phyloP scores from a whole-genome alignment of 1,140 invertebrate genomes.

The Coelopa frigida region DNA sequence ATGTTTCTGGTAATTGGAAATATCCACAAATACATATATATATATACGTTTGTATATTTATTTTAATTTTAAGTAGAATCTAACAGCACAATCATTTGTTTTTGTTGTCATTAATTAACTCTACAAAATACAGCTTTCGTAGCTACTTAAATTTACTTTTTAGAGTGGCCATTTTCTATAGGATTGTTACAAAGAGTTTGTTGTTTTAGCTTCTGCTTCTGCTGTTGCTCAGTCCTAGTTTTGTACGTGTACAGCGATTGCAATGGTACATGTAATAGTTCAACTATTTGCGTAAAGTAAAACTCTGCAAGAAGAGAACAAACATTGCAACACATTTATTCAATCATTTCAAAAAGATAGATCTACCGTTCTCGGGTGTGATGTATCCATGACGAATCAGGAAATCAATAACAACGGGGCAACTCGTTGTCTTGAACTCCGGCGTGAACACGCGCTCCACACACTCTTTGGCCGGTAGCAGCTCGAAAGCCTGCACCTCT shows the following conservation, averaged over 20 bases:
- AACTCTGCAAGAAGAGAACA: constrained; percentile 55
- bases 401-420: constrained; percentile 84
- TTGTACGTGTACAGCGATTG: constrained; percentile 60
- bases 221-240: constrained; percentile 24
- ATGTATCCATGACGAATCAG: constrained; percentile 83
- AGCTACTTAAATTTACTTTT: constrained; percentile 13
- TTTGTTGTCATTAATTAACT: too few species aligned
- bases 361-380: constrained; percentile 77
- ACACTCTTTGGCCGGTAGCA: constrained; percentile 71
- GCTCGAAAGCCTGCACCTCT: constrained; percentile 84
- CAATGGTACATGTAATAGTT: constrained; percentile 77
- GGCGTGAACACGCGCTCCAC: constrained; percentile 70
- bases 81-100: too few species aligned
- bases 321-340: constrained; percentile 4
- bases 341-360: background rate
- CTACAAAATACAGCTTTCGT: too few species aligned
- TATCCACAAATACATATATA: too few species aligned
- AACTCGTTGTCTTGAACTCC: constrained; percentile 89
- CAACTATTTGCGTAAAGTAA: constrained; percentile 73
- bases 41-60: too few species aligned
- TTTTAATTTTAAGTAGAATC: too few species aligned
- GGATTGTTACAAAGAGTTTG: constrained; percentile 15
- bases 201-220: constrained; percentile 23
- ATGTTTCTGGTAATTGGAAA: too few species aligned
- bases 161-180: constrained; percentile 34